These are phyloP conservation scores for Pithys albifrons DNA, from an alignment of 2,113 vertebrate species.

Conservation along the genomic window DNA sequence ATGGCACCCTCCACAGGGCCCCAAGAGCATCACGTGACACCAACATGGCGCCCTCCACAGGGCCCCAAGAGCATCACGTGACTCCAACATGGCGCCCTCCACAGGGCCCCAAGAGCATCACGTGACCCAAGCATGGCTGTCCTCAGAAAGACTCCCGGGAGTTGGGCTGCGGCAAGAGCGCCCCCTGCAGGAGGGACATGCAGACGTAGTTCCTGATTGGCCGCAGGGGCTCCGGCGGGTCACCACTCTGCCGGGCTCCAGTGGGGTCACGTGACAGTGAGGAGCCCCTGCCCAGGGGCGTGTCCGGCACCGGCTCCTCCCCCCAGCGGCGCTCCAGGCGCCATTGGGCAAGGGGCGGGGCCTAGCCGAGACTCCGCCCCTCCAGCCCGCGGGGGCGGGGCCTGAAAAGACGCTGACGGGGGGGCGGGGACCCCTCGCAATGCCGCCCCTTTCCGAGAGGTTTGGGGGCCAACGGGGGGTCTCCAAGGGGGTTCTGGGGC, in stretches of 20 bases:
- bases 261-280: not conserved
- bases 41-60: no score
- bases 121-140: not conserved
- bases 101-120: not conserved
- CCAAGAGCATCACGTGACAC: no score
- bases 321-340: not conserved
- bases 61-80: not conserved
- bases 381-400: not conserved
- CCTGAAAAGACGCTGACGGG: not conserved
- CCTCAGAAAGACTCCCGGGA: not conserved
- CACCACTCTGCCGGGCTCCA: not conserved
- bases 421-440: no score
- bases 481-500: not conserved
- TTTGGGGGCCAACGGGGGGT: not conserved
- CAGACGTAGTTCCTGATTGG: not conserved
- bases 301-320: not conserved
- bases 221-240: fast-evolving
- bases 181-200: not conserved
- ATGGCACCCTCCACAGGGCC: no score
- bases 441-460: no score
- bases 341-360: not conserved
- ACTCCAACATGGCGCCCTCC: fast-evolving
- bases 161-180: fast-evolving
- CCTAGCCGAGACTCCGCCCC: no score
- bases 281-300: not conserved